These are phyloP conservation scores for Coendou prehensilis DNA, from an alignment of 2,797 vertebrate genomes.

Conservation along the genomic window DNA sequence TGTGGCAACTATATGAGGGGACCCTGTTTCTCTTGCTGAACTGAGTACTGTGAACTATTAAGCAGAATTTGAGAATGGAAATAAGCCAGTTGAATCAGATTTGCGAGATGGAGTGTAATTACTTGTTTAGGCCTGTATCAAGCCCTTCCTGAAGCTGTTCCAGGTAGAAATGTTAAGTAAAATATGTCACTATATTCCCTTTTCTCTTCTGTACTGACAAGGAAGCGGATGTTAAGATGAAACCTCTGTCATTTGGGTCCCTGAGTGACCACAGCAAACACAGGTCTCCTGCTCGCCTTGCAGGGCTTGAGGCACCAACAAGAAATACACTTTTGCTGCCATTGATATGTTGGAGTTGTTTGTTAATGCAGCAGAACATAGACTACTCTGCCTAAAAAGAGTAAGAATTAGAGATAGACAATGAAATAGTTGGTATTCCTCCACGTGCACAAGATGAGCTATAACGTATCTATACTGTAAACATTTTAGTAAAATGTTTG, in stretches of 20 bases:
- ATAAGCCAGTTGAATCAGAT: background rate
- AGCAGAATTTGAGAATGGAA: background rate
- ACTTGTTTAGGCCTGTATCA: background rate
- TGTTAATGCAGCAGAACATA: background rate
- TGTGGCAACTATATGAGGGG: background rate
- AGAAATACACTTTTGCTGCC: background rate
- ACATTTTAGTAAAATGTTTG: background rate
- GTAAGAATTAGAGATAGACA: background rate
- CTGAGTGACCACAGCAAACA: background rate
- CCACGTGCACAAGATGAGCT: background rate
- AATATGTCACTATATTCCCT: background rate
- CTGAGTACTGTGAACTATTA: background rate
- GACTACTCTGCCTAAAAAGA: background rate
- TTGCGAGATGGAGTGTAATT: background rate
- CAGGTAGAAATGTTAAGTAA: background rate
- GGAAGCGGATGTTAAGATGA: background rate
- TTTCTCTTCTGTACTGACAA: background rate
- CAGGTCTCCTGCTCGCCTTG: background rate
- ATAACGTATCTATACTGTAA: background rate
- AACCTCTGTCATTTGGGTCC: background rate
- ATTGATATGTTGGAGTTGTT: background rate
- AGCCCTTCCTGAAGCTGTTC: conserved; percentile 17
- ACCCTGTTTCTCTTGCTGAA: background rate
- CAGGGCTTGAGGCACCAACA: background rate
- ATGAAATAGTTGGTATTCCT: background rate